Evolutionary conservation across 2,888 invertebrate species (phyloP).

Genomic region (Netelia melanura): DNA sequence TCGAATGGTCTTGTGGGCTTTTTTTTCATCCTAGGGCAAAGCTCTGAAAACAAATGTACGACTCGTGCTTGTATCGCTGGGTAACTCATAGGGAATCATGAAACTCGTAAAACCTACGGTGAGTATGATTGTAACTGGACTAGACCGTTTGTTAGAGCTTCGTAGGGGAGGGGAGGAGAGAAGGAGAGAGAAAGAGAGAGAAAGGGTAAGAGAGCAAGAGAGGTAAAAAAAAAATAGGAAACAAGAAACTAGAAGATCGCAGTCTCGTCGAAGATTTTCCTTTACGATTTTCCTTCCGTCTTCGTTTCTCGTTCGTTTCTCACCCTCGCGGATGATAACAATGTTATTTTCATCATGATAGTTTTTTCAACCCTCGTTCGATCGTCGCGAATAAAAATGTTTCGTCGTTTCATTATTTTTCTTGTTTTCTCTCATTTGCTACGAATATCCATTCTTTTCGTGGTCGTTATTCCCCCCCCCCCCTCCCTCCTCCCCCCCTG

Average conservation of each 20-base stretch:
- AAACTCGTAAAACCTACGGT: conserved; percentile 1
- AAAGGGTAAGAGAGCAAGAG: no score
- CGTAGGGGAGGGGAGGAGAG: conserved; percentile 18
- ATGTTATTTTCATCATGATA: conserved; percentile 21
- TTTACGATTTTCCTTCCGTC: not conserved
- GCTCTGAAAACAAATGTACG: conserved; percentile 7
- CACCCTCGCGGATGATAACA: not conserved
- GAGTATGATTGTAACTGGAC: not conserved
- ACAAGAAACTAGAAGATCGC: no score
- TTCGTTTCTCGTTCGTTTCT: conserved; percentile 4
- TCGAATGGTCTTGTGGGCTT: conserved; percentile 20
- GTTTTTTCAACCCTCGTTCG: not conserved
- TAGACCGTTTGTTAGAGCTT: conserved; percentile 20
- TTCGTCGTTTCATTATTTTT: conserved; percentile 34
- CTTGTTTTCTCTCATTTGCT: not conserved
- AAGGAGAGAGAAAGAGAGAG: no score
- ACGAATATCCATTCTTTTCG: not conserved
- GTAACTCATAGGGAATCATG: conserved; percentile 1
- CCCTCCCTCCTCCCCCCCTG: not conserved
- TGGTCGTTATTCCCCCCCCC: not conserved
- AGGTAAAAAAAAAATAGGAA: no score
- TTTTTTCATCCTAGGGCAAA: not conserved
- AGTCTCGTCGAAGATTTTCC: conserved; percentile 38
- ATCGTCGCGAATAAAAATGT: conserved; percentile 15
- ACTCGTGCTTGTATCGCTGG: not conserved